Conservation (phyloP, 2,888 invertebrate genomes). For the Harpalus rubripes region DNA sequence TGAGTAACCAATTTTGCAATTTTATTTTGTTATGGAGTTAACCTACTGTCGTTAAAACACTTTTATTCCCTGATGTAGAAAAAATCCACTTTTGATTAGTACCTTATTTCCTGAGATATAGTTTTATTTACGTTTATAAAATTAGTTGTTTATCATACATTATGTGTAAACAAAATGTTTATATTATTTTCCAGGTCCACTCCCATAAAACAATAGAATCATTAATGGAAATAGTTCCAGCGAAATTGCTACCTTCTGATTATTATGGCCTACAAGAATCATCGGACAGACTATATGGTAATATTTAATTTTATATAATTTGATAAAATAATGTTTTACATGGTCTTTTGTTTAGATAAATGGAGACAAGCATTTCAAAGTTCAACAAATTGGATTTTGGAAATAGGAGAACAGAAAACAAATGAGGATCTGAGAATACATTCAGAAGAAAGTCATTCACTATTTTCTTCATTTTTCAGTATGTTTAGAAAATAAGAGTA, state of each 20-base stretch:
- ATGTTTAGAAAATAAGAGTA: slow-evolving; percentile 17
- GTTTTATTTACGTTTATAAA: no score
- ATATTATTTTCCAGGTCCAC: slow-evolving; percentile 20
- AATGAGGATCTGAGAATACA: slow-evolving; percentile 41
- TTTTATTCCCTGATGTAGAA: no score
- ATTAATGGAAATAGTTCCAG: slow-evolving; percentile 31
- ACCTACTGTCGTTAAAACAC: no score
- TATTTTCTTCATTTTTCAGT: slow-evolving; percentile 27
- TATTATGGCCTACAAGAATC: slow-evolving; percentile 36
- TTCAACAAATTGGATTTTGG: not conserved
- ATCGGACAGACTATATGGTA: slow-evolving; percentile 34
- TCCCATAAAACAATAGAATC: slow-evolving; percentile 30
- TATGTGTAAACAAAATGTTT: not conserved
- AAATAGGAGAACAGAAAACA: slow-evolving; percentile 29
- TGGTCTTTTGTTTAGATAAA: not conserved
- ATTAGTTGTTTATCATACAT: no score
- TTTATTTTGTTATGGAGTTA: no score
- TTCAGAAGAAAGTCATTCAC: slow-evolving; percentile 18
- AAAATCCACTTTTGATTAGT: no score
- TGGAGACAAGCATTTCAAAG: slow-evolving; percentile 25
- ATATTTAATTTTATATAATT: not conserved
- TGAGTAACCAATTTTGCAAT: no score
- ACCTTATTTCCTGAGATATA: no score
- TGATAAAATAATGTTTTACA: not conserved
- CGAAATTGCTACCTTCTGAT: slow-evolving; percentile 34